Evolutionary conservation across 2,888 invertebrate genomes (phyloP).

Genomic region (Chymomyza amoena): DNA sequence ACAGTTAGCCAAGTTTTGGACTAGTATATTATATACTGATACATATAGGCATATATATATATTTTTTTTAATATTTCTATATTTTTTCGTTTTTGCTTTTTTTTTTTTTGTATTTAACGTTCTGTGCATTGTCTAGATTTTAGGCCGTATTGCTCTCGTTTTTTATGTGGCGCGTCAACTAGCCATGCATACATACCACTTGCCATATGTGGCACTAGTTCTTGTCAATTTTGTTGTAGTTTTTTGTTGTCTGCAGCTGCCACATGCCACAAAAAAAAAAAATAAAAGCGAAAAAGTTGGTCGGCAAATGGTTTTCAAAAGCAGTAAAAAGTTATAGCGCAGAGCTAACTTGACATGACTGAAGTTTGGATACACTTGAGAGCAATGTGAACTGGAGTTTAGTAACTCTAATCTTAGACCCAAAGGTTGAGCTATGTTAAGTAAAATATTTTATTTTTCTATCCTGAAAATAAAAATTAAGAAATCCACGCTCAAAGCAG

Average conservation of each 20-base stretch:
- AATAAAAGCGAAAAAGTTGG: conserved; percentile 30
- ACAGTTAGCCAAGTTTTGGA: conserved; percentile 3
- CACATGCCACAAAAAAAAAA: conserved; percentile 29
- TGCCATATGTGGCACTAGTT: conserved; percentile 5
- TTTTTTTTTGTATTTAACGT: neutral
- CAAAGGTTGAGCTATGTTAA: too few species aligned
- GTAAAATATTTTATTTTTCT: too few species aligned
- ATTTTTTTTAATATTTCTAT: neutral
- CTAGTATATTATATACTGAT: neutral
- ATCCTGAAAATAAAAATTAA: too few species aligned
- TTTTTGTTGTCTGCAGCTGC: conserved; percentile 1
- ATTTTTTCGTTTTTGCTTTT: neutral
- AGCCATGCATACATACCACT: conserved; percentile 35
- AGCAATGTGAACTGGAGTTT: neutral
- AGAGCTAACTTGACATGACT: neutral
- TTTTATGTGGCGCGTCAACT: conserved; percentile 33
- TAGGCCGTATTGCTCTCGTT: neutral
- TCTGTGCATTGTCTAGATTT: neutral
- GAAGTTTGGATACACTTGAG: neutral
- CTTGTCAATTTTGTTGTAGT: conserved; percentile 1
- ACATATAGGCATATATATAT: neutral
- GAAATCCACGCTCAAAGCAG: too few species aligned
- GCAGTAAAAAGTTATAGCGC: neutral
- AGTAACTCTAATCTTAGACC: too few species aligned
- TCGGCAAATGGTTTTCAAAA: conserved; percentile 57